phyloP scores from a whole-genome alignment of 2,797 vertebrate genomes.

The Protosalanx chinensis region DNA sequence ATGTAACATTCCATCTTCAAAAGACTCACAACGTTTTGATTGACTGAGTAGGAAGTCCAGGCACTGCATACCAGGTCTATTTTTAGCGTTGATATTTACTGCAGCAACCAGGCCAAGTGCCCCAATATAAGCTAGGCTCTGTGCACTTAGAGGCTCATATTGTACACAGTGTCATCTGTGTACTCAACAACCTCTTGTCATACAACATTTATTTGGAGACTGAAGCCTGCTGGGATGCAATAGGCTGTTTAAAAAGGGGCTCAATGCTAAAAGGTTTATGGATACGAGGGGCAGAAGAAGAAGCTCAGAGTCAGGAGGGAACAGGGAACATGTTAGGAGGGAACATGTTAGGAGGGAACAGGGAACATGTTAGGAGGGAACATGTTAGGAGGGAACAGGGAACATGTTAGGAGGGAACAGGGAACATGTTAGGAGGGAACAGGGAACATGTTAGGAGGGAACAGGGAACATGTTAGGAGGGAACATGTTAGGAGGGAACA shows the following conservation, averaged over 20 bases:
- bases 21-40: constrained; percentile 35
- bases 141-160: constrained; percentile 46
- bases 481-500: background rate
- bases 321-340: no score
- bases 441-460: background rate
- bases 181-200: constrained; percentile 29
- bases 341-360: background rate
- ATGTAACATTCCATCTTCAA: constrained; percentile 25
- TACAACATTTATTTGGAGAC: constrained; percentile 30
- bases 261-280: no score
- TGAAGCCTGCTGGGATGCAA: constrained; percentile 7
- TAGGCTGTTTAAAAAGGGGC: no score
- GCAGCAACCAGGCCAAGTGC: constrained; percentile 38
- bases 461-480: background rate
- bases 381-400: background rate
- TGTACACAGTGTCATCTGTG: constrained; percentile 1
- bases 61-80: constrained; percentile 40
- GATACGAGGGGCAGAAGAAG: no score
- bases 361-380: background rate
- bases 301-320: no score
- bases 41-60: constrained; percentile 30
- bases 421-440: no score
- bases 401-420: no score
- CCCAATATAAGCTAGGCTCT: constrained; percentile 44
- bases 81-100: constrained; percentile 56